phyloP scores from a whole-genome alignment of 2,113 vertebrate species.

The Hipposideros armiger region DNA sequence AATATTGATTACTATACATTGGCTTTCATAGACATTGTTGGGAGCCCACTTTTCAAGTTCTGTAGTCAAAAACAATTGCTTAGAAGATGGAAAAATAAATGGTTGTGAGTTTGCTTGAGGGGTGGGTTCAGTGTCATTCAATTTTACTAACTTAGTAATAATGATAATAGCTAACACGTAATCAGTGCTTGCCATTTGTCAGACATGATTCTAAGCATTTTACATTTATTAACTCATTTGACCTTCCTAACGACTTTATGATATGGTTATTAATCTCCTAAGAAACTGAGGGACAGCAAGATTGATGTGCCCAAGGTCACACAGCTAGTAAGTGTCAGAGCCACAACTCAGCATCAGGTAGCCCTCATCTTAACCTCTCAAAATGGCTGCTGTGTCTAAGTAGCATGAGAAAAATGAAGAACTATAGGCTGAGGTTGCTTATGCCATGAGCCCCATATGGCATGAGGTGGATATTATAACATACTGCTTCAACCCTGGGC shows the following conservation, averaged over 20 bases:
- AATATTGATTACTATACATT: background rate
- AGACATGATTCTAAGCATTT: background rate
- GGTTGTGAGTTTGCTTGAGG: background rate
- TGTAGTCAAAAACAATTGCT: background rate
- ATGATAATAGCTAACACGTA: background rate
- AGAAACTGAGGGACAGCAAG: background rate
- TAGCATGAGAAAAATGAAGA: background rate
- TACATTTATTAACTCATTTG: conserved; percentile 19
- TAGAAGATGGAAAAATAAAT: conserved; percentile 17
- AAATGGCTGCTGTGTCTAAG: background rate
- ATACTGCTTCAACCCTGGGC: background rate
- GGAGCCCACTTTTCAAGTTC: background rate
- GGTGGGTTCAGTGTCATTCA: background rate
- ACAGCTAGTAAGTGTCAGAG: background rate
- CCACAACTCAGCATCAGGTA: background rate
- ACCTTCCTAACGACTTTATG: background rate
- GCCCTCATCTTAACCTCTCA: background rate
- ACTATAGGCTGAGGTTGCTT: background rate
- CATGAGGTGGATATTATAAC: accelerated
- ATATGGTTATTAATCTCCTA: conserved; percentile 12
- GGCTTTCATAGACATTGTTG: background rate
- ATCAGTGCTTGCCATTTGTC: background rate
- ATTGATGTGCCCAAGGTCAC: background rate
- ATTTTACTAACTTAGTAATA: background rate
- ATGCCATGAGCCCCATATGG: background rate